phyloP scores from a whole-genome alignment of 2,797 vertebrate genomes.

The Dermochelys coriacea region DNA sequence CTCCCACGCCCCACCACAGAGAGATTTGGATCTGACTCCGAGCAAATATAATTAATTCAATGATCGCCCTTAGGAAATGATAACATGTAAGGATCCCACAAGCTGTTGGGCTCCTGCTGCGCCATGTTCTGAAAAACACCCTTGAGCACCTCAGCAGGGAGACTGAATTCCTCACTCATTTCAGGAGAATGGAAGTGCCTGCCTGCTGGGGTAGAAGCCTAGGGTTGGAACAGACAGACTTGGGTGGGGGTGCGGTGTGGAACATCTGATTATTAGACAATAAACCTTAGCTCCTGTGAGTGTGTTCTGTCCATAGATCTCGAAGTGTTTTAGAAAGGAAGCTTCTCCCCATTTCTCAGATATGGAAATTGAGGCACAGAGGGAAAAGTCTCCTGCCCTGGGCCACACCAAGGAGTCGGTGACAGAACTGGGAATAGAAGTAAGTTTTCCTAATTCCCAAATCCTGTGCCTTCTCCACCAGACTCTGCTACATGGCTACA shows the following conservation, averaged over 20 bases:
- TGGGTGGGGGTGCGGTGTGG: background rate
- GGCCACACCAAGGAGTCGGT: background rate
- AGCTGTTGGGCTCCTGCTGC: background rate
- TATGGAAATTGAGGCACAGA: background rate
- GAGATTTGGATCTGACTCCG: background rate
- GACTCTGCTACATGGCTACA: background rate
- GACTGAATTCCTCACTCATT: background rate
- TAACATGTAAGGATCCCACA: background rate
- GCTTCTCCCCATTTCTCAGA: background rate
- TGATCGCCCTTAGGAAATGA: background rate
- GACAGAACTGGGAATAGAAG: background rate
- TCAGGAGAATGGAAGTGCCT: background rate
- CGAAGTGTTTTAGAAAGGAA: background rate
- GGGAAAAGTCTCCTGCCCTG: background rate
- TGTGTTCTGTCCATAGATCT: background rate
- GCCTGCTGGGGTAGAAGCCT: background rate
- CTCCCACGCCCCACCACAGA: background rate
- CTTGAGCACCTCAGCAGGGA: background rate
- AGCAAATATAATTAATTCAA: background rate
- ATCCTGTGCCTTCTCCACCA: background rate
- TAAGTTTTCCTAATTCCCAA: background rate
- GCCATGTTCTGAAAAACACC: background rate
- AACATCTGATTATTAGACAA: background rate
- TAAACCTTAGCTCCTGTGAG: background rate
- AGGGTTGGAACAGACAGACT: background rate